Evolutionary conservation across 2,113 vertebrate genomes (phyloP).

Genomic region (Oenanthe oenanthe): DNA sequence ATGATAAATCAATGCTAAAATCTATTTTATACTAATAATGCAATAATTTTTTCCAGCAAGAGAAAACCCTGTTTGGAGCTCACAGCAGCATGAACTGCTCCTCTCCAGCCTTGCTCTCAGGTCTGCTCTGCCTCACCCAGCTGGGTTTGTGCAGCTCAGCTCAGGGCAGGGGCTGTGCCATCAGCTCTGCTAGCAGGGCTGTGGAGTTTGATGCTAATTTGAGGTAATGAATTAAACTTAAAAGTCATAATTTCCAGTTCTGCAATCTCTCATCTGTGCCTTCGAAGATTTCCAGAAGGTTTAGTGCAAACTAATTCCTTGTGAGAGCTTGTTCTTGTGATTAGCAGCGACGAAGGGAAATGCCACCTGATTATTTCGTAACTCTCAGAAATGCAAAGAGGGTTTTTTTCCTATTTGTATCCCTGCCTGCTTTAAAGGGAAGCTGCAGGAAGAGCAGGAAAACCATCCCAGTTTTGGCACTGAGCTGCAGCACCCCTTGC

Average conservation of each 20-base stretch:
- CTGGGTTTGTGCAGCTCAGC: background rate
- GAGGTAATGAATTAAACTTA: conserved; percentile 58
- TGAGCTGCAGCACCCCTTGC: background rate
- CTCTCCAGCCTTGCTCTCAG: background rate
- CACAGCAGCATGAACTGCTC: accelerated
- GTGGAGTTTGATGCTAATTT: conserved; percentile 48
- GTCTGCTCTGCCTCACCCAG: background rate
- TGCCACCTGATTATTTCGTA: background rate
- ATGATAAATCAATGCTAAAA: background rate
- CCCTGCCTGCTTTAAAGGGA: background rate
- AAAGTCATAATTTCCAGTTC: conserved; percentile 54
- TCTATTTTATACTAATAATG: background rate
- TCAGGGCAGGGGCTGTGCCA: background rate
- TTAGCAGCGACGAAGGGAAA: background rate
- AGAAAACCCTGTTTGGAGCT: background rate
- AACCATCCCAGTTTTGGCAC: background rate
- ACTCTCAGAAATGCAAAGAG: background rate
- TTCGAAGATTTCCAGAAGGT: conserved; percentile 7
- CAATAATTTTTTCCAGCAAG: background rate
- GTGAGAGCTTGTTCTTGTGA: conserved; percentile 6
- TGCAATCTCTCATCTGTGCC: background rate
- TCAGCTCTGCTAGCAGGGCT: background rate
- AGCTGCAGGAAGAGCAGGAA: background rate
- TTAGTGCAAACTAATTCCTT: conserved; percentile 12
- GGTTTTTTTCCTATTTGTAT: background rate